Base-by-base conservation (phyloP, 2,797 vertebrate genomes). In the Monodelphis domestica region DNA sequence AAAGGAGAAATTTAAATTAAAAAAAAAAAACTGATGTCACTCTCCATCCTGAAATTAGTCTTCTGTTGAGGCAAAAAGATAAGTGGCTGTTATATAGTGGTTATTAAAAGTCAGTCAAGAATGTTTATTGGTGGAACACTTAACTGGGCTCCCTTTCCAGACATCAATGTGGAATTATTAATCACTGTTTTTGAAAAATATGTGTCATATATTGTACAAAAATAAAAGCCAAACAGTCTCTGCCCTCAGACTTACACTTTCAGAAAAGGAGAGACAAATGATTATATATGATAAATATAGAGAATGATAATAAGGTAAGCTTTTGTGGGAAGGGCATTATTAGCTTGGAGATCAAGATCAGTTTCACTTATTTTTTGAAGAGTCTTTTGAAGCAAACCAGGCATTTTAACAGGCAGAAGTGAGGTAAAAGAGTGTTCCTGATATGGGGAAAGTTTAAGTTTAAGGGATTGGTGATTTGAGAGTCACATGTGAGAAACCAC, bases 191-290 rank as follows among this genome's bases (percentile, higher is more conserved):
- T 12, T n/a, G 33, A n/a, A 14, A 70, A 70, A 38, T 3, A 59
- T 0, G 30, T 4, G 14, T 4, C 59, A 70, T 38, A 70, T 38
- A 21, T 70, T 21, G 5, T 70, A 70, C 15, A 21, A 38, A 63
- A 33, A n/a, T 63, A 63, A 70, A 38, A 70, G 11, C 38, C 33
- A 56, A 56, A 56, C 6, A n/a, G 6, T 17, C 14, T 63, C 15
- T 63, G 59, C 15, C 5, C 14, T n/a, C 59, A 63, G n/a, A n/a
- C 33, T 10, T 63, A 63, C 4, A 5, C n/a, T 14, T 59, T 10
- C 59, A 5, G 4, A 1, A 4, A 2, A 1, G 4, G 12, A 1
- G 14, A 15, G 33, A 6, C n/a, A 15, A n/a, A n/a, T n/a, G 33
- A 63, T 59, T 59, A 59, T 15, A 15, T 63, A 63, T 63, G 59